These are phyloP conservation scores for Festucalex cinctus DNA, from an alignment of 2,113 vertebrate species.

Conservation along the genomic window DNA sequence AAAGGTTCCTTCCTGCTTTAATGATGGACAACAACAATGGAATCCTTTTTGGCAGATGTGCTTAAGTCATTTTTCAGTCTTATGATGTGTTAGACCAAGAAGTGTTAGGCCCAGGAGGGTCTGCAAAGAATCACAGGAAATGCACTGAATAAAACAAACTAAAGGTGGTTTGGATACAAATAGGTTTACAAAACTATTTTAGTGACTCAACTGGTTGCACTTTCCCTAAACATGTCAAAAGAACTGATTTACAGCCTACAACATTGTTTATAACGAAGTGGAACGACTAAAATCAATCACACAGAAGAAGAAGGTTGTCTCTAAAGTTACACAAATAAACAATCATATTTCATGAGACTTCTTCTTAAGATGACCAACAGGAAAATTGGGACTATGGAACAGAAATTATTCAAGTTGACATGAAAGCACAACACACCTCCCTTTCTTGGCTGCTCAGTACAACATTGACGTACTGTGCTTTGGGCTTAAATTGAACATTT, in stretches of 20 bases:
- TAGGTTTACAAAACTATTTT: conserved; percentile 1
- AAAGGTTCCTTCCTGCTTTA: conserved; percentile 10
- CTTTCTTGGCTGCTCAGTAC: too few relatives aligned
- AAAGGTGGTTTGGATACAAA: background rate
- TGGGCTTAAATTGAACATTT: too few relatives aligned
- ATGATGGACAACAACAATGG: conserved; percentile 10
- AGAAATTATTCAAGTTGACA: too few relatives aligned
- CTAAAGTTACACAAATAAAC: too few relatives aligned
- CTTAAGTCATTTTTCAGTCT: conserved; percentile 11
- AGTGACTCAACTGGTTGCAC: background rate
- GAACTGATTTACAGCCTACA: background rate
- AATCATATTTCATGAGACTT: too few relatives aligned
- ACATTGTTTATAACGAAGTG: background rate
- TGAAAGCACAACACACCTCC: too few relatives aligned
- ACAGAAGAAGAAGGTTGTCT: too few relatives aligned
- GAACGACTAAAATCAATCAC: too few relatives aligned
- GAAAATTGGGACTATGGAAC: too few relatives aligned
- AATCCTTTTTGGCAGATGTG: conserved; percentile 15
- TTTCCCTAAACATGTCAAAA: background rate
- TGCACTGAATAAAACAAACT: background rate
- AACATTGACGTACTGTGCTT: too few relatives aligned
- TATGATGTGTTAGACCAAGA: background rate
- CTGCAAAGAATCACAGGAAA: background rate
- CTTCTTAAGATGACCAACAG: too few relatives aligned
- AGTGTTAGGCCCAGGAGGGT: background rate